Evolutionary conservation across 2,888 invertebrate species (phyloP), one percentile per base, ranked within the genome.

Genomic region (Spisula subtruncata): DNA sequence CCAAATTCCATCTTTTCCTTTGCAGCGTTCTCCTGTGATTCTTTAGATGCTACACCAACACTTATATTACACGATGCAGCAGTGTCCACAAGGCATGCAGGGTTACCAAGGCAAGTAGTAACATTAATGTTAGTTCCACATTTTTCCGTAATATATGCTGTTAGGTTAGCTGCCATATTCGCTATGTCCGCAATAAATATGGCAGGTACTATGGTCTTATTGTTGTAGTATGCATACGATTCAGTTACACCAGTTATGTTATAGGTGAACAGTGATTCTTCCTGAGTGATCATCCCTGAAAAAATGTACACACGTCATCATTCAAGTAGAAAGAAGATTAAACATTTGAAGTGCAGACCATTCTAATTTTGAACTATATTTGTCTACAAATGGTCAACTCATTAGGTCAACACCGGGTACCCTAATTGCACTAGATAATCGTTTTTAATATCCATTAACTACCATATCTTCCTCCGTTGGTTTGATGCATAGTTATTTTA

Each of bases 51-150:
- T 56, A 41, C 0, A 25, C 90, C 90, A 80, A 90, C 80, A 10
- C 6, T 29, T 18, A 29, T 16, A 25, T 90, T 41, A 41, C 90
- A 90, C 1, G 90, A 83, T 18, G 83, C 85, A 5, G 80, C 83
- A 16, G 83, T 20, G 48, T 90, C 90, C 35, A 90, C 90, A 18
- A 66, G 14, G 60, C 90, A 90, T 2, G 90, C 90, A 1, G 8
- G 35, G 29, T 88, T 86, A 6, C 41, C 79, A 6, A 10, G 32
- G 83, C 90, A 90, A 0, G 16, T 4, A 14, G 29, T 60, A 4
- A 12, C 18, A 60, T 60, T 29, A 18, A 32, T 35, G 14, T 71
- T 46, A 41, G 16, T 0, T 16, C 60, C 54, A 60, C 85, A 82
- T 35, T 29, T 56, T 0, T 51, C 32, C 35, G 18, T 48, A 0